These are phyloP conservation scores for Grammomys surdaster DNA, from an alignment of 2,113 vertebrate genomes.

Conservation along the genomic window DNA sequence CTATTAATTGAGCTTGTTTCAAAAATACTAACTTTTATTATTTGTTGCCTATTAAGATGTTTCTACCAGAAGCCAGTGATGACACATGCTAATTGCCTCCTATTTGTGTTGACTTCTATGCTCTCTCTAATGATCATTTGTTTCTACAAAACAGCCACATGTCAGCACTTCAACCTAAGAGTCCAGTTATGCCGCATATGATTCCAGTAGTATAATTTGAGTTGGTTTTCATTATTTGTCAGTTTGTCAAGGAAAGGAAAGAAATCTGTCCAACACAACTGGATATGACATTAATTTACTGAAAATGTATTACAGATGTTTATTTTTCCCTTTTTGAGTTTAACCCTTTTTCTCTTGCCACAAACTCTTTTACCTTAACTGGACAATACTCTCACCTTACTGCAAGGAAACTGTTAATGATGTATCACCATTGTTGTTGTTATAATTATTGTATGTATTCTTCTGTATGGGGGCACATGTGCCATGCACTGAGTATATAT, in stretches of 20 bases:
- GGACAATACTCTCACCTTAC: not conserved
- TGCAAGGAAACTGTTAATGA: not conserved
- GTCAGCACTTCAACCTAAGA: conserved; percentile 53
- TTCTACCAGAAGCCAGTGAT: conserved; percentile 67
- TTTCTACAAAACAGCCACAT: conserved; percentile 63
- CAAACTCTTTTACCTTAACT: conserved; percentile 37
- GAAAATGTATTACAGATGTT: conserved; percentile 61
- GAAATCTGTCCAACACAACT: conserved; percentile 47
- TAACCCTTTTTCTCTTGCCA: conserved; percentile 11
- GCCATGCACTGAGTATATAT: not conserved
- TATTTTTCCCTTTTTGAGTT: not conserved
- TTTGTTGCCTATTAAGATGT: conserved; percentile 77
- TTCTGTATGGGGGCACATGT: not conserved
- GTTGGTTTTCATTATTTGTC: conserved; percentile 65
- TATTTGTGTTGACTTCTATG: conserved; percentile 45
- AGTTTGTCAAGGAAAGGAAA: conserved; percentile 71
- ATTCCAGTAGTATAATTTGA: not conserved
- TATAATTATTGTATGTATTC: not conserved
- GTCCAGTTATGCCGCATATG: conserved; percentile 22
- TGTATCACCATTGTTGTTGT: not conserved
- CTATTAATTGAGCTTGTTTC: conserved; percentile 61
- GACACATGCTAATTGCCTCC: conserved; percentile 64
- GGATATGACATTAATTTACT: conserved; percentile 67
- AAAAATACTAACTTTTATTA: conserved; percentile 67
- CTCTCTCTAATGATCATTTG: conserved; percentile 73